These are phyloP conservation scores for Origma solitaria DNA, from an alignment of 2,113 vertebrate species.

Conservation along the genomic window DNA sequence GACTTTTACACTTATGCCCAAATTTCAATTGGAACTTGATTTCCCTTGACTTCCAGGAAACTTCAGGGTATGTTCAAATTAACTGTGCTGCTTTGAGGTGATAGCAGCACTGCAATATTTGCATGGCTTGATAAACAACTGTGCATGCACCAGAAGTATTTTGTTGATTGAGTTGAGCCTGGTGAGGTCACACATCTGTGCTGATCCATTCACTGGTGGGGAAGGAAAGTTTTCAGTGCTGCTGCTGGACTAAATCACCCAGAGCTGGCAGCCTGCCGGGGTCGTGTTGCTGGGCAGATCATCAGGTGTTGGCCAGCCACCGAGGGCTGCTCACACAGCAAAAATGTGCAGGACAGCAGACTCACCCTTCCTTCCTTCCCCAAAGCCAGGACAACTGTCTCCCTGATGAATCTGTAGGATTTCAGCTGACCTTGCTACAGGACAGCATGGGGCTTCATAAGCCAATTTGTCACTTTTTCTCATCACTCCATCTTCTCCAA, in stretches of 20 bases:
- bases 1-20: background rate
- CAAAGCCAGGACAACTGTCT: background rate
- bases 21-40: background rate
- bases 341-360: background rate
- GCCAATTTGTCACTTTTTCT: background rate
- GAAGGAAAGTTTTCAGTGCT: background rate
- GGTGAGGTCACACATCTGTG: background rate
- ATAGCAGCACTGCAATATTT: background rate
- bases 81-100: background rate
- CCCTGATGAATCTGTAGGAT: background rate
- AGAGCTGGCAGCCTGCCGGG: background rate
- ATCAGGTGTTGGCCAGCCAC: background rate
- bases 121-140: background rate
- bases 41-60: background rate
- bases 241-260: background rate
- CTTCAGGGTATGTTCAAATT: background rate
- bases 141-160: rapidly evolving
- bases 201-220: background rate
- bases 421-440: background rate
- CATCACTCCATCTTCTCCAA: background rate
- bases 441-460: background rate
- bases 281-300: background rate
- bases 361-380: background rate
- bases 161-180: rapidly evolving
- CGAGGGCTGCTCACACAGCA: background rate